Base-by-base conservation (phyloP, 1,140 invertebrate species). In the Oncopodura yosiiana region DNA sequence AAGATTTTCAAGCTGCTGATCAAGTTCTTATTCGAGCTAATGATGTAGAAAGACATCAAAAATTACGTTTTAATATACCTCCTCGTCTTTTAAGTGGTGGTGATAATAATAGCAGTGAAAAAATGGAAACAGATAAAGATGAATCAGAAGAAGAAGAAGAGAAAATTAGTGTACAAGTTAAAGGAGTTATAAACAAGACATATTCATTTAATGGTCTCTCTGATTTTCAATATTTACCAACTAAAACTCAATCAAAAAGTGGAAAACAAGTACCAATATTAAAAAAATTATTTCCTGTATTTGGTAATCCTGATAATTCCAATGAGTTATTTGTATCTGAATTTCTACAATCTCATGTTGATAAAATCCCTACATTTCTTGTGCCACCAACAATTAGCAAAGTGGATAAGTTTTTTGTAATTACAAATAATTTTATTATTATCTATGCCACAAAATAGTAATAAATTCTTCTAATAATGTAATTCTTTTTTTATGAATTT, bases 141-240 rank as follows among this genome's bases (percentile, higher is more conserved):
- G n/a, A n/a, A n/a, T n/a, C n/a, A n/a, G n/a, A n/a, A n/a, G n/a
- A n/a, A n/a, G n/a, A n/a, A n/a, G n/a, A n/a, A n/a, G n/a, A n/a
- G n/a, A n/a, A n/a, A n/a, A n/a, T n/a, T n/a, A n/a, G n/a, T n/a
- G n/a, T n/a, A n/a, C n/a, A 34, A n/a, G 30, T 9, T 34, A 34
- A 34, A 34, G 30, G 8, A 34, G n/a, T 34, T 9, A 34, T 9
- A 34, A n/a, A n/a, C n/a, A n/a, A n/a, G n/a, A n/a, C n/a, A n/a
- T n/a, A n/a, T 29, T 29, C 42, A 34, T 54, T 79, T 73, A 61
- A 63, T 89, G 87, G 77, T 66, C 71, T 94, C 53, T 84, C 80
- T 70, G 92, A 96, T 71, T 94, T 90, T 70, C 91, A 94, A 73
- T 94, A 83, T 70, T 69, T 94, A 38, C 88, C 92, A 21, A 74